phyloP scores from a whole-genome alignment of 2,113 vertebrate species.

The Odontesthes bonariensis region DNA sequence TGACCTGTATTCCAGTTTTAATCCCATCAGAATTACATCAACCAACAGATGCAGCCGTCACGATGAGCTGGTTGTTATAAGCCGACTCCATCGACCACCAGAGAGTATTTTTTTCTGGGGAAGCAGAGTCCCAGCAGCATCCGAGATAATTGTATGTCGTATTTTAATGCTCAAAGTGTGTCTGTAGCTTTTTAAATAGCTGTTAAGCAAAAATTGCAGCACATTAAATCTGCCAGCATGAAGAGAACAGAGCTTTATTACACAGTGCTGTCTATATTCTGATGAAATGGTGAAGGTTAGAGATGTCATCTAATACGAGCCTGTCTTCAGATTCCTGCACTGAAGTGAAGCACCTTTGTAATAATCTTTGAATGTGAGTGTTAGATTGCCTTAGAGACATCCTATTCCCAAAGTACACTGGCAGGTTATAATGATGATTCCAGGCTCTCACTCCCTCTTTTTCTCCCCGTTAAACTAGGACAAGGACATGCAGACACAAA shows the following conservation, averaged over 20 bases:
- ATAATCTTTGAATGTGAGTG: conserved; percentile 22
- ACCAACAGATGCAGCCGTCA: no score
- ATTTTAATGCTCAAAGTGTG: no score
- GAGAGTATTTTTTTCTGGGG: no score
- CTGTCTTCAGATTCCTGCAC: conserved; percentile 3
- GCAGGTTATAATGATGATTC: conserved; percentile 52
- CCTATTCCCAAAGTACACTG: conserved; percentile 49
- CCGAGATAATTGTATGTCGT: no score
- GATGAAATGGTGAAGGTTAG: conserved; percentile 18
- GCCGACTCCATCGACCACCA: no score
- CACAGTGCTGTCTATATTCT: not conserved
- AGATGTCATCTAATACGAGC: conserved; percentile 1
- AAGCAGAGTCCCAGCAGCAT: no score
- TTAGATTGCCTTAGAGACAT: conserved; percentile 50
- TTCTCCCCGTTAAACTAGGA: conserved; percentile 64
- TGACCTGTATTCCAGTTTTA: no score
- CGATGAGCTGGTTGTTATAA: no score
- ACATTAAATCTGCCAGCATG: no score
- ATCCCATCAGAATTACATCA: no score
- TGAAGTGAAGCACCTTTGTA: conserved; percentile 17
- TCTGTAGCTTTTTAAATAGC: no score
- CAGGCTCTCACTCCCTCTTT: conserved; percentile 18
- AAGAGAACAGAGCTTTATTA: not conserved
- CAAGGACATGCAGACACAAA: conserved; percentile 73
- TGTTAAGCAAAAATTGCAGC: no score